Evolutionary conservation across 2,888 invertebrate species (phyloP).

Genomic region (Amphipoea lucens): DNA sequence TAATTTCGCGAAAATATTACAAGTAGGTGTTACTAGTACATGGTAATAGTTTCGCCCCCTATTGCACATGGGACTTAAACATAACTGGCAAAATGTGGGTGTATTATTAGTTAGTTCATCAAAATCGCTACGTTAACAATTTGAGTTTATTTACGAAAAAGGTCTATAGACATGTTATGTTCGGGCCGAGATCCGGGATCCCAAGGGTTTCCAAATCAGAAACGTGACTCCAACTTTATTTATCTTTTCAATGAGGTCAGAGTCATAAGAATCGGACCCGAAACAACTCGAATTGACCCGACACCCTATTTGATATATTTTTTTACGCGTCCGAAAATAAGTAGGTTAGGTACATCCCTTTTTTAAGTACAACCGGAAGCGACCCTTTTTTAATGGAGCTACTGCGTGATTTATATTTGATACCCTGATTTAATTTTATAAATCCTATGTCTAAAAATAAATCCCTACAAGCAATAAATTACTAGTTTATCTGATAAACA

Average conservation of each 20-base stretch:
- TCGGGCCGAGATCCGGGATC: slow-evolving; percentile 4
- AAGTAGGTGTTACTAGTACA: background rate
- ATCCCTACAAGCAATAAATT: slow-evolving; percentile 39
- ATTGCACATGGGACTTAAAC: background rate
- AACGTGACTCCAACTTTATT: slow-evolving; percentile 29
- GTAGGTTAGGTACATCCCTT: background rate
- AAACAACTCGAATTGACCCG: slow-evolving; percentile 18
- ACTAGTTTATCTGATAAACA: slow-evolving; percentile 49
- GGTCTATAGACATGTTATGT: background rate
- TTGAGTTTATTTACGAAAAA: slow-evolving; percentile 36
- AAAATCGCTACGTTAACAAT: slow-evolving; percentile 6
- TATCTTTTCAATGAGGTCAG: slow-evolving; percentile 30
- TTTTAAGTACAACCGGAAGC: slow-evolving; percentile 3
- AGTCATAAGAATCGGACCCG: slow-evolving; percentile 12
- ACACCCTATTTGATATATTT: background rate
- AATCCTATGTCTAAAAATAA: slow-evolving; percentile 34
- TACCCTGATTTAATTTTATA: slow-evolving; percentile 24
- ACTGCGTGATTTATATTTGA: slow-evolving; percentile 29
- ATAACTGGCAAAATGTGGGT: background rate
- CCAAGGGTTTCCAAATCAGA: slow-evolving; percentile 28
- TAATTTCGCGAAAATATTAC: background rate
- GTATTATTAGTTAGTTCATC: background rate
- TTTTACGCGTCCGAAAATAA: slow-evolving; percentile 10
- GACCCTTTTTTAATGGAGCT: slow-evolving; percentile 31
- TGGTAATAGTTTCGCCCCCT: background rate